Evolutionary conservation across 2,888 invertebrate species (phyloP), one percentile per base, ranked within the genome.

Genomic region (Macrosiphum euphorbiae): DNA sequence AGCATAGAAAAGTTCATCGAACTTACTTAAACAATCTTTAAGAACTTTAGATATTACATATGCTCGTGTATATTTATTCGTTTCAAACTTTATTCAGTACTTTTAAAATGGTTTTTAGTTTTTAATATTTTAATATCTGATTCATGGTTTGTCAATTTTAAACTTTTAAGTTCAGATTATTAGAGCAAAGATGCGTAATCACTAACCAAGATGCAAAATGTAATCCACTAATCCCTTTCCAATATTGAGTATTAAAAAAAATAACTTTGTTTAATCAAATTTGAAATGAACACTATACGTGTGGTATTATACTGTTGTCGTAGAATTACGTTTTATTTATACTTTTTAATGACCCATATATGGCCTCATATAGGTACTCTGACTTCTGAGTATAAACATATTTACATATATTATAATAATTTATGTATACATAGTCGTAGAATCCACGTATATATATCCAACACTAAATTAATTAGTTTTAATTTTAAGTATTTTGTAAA

Each of bases 401-500:
- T 20, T 5, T 20, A 58, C 58, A 58, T 58, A 58, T 20, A 67
- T 67, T 67, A 35, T 20, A 35, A 78, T 35, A 20, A 5, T 5
- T 8, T 35, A 78, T 35, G 2, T 78, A 35, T 20, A 78, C 35
- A 78, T 20, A 78, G 16, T 35, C 5, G n/a, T 35, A 78, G 67
- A 67, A 13, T n/a, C 67, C 16, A 16, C n/a, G 47, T 47, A 7
- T 78, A 78, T 7, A 20, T 78, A 35, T 20, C 20, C 20, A 78
- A 78, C 16, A 28, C 52, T 41, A 78, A 41, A 55, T 52, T 50
- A 91, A 78, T 78, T 84, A 55, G 28, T 26, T 55, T 52, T 84
- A 52, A 41, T 84, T 85, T 55, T 20, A 55, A n/a, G 85, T 44
- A 35, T 47, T 86, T 86, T 86, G 85, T 85, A 86, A 86, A 58